Percentiles rank a stretch among this genome's conserved stretches.
Evolutionary conservation across 1,140 invertebrate genomes (phyloP).

Genomic region (Scylla paramamosain): DNA sequence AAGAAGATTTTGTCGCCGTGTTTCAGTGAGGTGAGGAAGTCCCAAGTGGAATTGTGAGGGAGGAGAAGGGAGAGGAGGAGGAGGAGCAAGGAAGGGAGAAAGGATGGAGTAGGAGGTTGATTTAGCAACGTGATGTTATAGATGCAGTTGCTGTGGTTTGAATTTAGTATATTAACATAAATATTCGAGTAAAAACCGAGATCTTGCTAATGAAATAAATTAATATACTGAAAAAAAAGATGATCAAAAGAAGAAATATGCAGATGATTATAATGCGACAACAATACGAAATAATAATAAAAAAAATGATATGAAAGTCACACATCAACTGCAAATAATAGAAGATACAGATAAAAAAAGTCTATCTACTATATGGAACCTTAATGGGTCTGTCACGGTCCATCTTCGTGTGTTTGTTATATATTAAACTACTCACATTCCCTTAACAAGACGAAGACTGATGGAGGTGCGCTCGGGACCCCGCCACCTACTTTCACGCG

Average conservation of each 20-base stretch:
- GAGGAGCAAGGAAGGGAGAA: neutral
- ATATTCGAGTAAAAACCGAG: no score
- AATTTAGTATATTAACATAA: no score
- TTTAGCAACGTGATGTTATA: no score
- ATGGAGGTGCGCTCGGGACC: neutral
- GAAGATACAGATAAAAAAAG: neutral
- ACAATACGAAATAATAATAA: no score
- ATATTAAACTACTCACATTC: neutral
- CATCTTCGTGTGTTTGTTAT: neutral
- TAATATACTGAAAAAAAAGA: no score
- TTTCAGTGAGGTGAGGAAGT: neutral
- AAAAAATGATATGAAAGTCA: no score
- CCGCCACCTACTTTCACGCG: no score
- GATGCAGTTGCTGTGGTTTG: no score
- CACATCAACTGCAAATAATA: no score
- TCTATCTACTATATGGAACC: neutral
- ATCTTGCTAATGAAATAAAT: no score
- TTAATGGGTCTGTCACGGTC: neutral
- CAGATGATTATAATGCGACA: no score
- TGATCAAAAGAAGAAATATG: no score
- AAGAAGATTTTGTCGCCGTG: slow-evolving; percentile 11
- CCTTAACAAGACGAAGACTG: neutral
- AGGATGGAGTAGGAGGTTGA: neutral
- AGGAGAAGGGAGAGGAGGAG: neutral
- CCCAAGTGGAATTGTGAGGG: neutral